Evolutionary conservation across 2,888 invertebrate genomes (phyloP).

Genomic region (Chrysodeixis includens): DNA sequence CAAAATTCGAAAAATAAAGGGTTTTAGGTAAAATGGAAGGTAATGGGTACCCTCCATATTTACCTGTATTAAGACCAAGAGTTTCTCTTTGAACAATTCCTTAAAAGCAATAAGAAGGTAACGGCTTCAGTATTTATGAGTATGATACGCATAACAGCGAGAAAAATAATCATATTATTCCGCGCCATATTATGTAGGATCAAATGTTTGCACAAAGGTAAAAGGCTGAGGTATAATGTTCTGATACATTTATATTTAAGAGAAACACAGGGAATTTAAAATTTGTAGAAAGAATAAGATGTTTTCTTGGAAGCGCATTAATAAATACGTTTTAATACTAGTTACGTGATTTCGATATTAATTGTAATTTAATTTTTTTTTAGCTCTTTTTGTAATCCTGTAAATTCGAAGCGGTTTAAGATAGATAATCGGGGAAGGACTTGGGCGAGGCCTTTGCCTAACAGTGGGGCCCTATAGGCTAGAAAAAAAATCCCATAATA

Average conservation of each 20-base stretch:
- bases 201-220: background rate
- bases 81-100: background rate
- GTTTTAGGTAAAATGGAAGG: too few species aligned
- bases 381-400: too few species aligned
- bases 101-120: background rate
- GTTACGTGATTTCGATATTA: too few species aligned
- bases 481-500: too few species aligned
- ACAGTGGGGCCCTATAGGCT: too few species aligned
- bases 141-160: background rate
- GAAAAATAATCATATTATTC: slow-evolving; percentile 3
- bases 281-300: background rate
- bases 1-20: too few species aligned
- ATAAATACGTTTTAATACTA: too few species aligned
- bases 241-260: background rate
- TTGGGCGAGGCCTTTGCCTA: too few species aligned
- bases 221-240: background rate
- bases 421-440: too few species aligned
- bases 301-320: too few species aligned
- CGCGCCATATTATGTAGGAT: slow-evolving; percentile 2
- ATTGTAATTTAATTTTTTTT: too few species aligned
- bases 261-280: background rate
- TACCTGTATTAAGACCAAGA: background rate
- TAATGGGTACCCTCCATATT: background rate
- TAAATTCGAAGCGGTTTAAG: too few species aligned
- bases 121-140: slow-evolving; percentile 3